Conservation (phyloP, 2,888 invertebrate genomes). For the Lymantria monacha region DNA sequence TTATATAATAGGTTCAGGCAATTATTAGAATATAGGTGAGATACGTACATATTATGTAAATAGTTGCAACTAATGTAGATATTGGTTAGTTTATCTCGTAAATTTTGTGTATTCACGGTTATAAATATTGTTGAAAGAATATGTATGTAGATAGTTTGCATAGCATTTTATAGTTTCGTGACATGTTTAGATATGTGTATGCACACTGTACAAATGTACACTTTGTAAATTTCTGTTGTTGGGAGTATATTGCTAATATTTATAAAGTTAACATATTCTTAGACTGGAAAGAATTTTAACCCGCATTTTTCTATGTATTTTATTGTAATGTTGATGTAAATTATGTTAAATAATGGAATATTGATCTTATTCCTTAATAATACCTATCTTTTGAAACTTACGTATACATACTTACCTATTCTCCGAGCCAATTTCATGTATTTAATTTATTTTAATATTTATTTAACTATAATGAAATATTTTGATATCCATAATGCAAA, state of each 20-base stretch:
- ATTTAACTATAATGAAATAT: slow-evolving; percentile 14
- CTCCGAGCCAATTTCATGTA: slow-evolving; percentile 30
- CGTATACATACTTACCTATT: slow-evolving; percentile 11
- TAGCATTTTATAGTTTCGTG: slow-evolving; percentile 17
- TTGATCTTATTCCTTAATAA: no score
- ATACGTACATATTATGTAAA: slow-evolving; percentile 1
- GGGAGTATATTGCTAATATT: background rate
- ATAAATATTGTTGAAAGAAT: slow-evolving; percentile 14
- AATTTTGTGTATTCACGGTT: slow-evolving; percentile 3
- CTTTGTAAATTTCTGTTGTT: background rate
- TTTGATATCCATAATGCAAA: background rate
- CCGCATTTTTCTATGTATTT: slow-evolving; percentile 15
- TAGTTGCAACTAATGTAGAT: slow-evolving; percentile 6
- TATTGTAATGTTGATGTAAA: slow-evolving; percentile 11
- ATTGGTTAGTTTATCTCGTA: slow-evolving; percentile 16
- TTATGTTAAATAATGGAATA: slow-evolving; percentile 2
- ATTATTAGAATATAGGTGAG: slow-evolving; percentile 5
- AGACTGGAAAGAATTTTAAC: slow-evolving; percentile 18
- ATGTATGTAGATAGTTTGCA: slow-evolving; percentile 12
- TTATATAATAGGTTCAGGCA: slow-evolving; percentile 3
- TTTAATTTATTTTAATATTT: slow-evolving; percentile 34
- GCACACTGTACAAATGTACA: slow-evolving; percentile 5
- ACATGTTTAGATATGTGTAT: slow-evolving; percentile 11
- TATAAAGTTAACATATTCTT: slow-evolving; percentile 4
- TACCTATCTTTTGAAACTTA: background rate